Evolutionary conservation across 1,140 invertebrate genomes (phyloP), one percentile per base, ranked within the genome.

Genomic region (Venturia canescens): DNA sequence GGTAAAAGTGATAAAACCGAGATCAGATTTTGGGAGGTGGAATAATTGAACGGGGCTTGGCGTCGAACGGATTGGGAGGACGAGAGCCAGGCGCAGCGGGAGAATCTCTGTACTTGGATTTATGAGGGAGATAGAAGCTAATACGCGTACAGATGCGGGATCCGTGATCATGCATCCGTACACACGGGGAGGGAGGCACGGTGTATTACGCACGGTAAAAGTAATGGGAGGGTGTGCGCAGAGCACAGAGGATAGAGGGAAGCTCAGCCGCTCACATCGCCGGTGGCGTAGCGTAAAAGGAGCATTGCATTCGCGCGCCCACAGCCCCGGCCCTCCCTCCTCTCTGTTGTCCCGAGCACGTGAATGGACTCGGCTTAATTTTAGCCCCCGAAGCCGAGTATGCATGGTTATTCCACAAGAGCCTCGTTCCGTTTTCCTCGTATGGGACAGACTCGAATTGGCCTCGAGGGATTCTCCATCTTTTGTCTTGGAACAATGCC

Each of bases 401-500:
- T 31, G 53, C 77, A 83, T 82, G 82, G 83, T 83, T 87, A 80
- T 85, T 85, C 48, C 71, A 26, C 85, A 79, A 84, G 83, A 44
- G 50, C 80, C 78, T 60, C 21, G 15, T 18, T 31, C 15, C 82
- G 78, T 80, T 83, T 80, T 69, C 79, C 81, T 85, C 84, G 86
- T 82, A 80, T 84, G 85, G 87, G 87, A 89, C 84, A 89, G 84
- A 87, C 84, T 85, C 83, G 85, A 86, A 83, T 89, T 88, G 85
- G 88, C 88, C 86, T 74, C 80, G 44, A 82, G 88, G 87, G 84
- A 90, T 89, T 87, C 88, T 83, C 87, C 87, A 86, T 88, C 88
- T 89, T 90, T 90, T 90, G 89, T 90, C 86, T 88, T 82, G 84
- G 83, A 79, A 90, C 88, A 89, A 89, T 89, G 82, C 85, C 82